phyloP scores from a whole-genome alignment of 2,797 vertebrate species.

The Diglossa cyanea region DNA sequence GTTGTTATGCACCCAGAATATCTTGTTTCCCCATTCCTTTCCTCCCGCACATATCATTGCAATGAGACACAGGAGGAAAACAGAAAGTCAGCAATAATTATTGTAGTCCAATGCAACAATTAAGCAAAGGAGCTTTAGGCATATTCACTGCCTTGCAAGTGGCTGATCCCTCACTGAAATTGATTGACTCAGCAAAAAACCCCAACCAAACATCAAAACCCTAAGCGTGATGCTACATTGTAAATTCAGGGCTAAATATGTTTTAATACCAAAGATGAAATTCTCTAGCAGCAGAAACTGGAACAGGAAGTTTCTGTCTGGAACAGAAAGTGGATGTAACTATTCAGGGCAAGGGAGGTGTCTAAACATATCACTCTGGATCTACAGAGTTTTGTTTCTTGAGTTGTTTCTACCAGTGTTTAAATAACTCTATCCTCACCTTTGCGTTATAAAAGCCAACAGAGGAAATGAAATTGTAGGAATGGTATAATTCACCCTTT shows the following conservation, averaged over 20 bases:
- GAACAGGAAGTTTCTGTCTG: background rate
- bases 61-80: background rate
- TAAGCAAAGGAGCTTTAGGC: background rate
- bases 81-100: background rate
- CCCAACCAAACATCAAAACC: background rate
- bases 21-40: background rate
- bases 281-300: background rate
- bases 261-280: background rate
- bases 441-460: background rate
- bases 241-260: background rate
- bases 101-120: background rate
- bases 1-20: background rate
- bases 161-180: background rate
- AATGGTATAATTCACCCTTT: background rate
- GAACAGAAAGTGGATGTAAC: background rate
- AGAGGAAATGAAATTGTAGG: background rate
- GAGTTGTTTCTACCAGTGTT: background rate
- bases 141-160: background rate
- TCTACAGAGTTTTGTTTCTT: background rate
- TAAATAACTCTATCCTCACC: background rate
- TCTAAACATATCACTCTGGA: background rate
- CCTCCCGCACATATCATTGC: background rate
- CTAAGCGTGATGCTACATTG: background rate
- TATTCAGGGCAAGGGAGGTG: fast-evolving
- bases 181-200: fast-evolving